Percentiles rank a stretch among this genome's conserved stretches.
phyloP scores from a whole-genome alignment of 2,888 invertebrate species.

The Acleris cristana region DNA sequence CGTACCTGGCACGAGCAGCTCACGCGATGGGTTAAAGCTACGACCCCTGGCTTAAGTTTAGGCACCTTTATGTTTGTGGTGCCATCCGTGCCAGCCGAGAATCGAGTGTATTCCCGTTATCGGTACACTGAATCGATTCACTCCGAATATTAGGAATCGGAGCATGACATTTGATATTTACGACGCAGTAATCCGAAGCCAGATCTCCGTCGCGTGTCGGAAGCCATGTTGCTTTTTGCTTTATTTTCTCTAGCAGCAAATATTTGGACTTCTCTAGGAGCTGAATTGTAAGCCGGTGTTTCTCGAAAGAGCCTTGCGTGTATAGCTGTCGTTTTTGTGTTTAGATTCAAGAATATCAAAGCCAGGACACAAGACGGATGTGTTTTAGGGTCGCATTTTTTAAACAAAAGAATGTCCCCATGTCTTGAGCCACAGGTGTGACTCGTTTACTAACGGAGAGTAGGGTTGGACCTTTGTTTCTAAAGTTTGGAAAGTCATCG shows the following conservation, averaged over 20 bases:
- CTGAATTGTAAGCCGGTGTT: conserved; percentile 40
- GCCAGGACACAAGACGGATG: background rate
- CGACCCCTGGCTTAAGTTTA: conserved; percentile 62
- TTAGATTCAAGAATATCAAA: background rate
- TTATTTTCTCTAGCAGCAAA: conserved; percentile 61
- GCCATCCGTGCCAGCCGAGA: conserved; percentile 75
- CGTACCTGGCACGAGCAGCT: conserved; percentile 58
- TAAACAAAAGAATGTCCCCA: background rate
- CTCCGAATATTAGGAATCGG: conserved; percentile 79
- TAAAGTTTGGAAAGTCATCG: conserved; percentile 40
- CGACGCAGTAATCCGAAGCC: conserved; percentile 74
- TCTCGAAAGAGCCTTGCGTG: conserved; percentile 38
- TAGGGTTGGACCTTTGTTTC: conserved; percentile 37
- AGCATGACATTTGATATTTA: conserved; percentile 82
- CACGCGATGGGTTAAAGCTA: conserved; percentile 72
- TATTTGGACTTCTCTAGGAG: conserved; percentile 51
- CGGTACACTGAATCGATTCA: conserved; percentile 79
- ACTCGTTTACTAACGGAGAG: conserved; percentile 36
- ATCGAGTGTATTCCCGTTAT: conserved; percentile 78
- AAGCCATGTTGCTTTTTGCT: conserved; percentile 58
- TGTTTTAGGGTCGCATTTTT: conserved; percentile 2
- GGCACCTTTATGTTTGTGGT: conserved; percentile 69
- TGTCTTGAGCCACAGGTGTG: conserved; percentile 23
- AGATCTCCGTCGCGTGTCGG: conserved; percentile 73
- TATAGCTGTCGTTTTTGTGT: conserved; percentile 13